These are phyloP conservation scores for Melanaphis sacchari DNA, from an alignment of 1,140 invertebrate genomes.

Conservation along the genomic window DNA sequence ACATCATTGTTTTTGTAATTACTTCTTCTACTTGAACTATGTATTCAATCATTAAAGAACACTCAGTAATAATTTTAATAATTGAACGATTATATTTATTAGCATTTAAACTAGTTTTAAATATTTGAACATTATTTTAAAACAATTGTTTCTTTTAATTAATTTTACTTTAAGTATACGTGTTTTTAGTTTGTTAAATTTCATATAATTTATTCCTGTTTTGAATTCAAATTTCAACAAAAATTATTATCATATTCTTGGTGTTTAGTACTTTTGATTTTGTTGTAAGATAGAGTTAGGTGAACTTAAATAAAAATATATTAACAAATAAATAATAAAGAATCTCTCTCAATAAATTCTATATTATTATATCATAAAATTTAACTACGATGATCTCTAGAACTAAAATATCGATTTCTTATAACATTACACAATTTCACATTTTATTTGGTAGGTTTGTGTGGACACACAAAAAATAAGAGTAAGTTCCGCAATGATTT, in stretches of 20 bases:
- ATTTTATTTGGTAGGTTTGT: background rate
- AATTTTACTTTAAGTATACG: background rate
- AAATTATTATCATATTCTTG: background rate
- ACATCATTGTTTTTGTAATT: background rate
- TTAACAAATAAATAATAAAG: background rate
- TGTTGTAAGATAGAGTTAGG: background rate
- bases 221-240: background rate
- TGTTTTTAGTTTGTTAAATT: background rate
- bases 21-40: background rate
- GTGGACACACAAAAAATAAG: background rate
- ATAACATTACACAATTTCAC: background rate
- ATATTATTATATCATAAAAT: background rate
- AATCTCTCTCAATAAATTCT: background rate
- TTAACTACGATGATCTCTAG: background rate
- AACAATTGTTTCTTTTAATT: background rate
- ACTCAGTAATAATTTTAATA: background rate
- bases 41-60: background rate
- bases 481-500: background rate
- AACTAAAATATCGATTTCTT: too few species aligned
- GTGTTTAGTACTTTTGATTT: background rate
- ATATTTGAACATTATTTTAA: background rate
- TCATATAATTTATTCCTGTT: background rate
- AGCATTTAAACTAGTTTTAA: background rate
- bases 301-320: background rate
- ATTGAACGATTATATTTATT: background rate